Percentiles rank a stretch among this genome's conserved stretches.
phyloP scores from a whole-genome alignment of 2,113 vertebrate species.

The Notothenia coriiceps region DNA sequence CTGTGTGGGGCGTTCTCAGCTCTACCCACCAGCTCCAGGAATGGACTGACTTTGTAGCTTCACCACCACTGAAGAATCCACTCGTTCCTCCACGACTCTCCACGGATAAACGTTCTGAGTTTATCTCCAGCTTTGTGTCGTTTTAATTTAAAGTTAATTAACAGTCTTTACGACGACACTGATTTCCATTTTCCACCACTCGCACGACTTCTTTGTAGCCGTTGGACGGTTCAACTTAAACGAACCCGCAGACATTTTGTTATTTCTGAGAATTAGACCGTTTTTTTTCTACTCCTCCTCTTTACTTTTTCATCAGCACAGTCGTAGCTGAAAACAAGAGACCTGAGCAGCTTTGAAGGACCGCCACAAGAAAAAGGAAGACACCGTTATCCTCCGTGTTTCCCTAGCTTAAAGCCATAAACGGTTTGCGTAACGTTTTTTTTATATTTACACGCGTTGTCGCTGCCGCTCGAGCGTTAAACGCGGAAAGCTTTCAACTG shows the following conservation, averaged over 20 bases:
- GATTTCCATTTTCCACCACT: background rate
- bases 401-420: constrained; percentile 12
- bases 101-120: constrained; percentile 28
- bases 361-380: constrained; percentile 12
- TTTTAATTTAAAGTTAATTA: constrained; percentile 7
- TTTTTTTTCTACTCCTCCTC: background rate
- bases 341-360: constrained; percentile 1
- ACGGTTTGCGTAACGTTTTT: constrained; percentile 17
- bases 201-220: constrained; percentile 33
- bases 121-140: constrained; percentile 21
- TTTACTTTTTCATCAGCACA: constrained; percentile 27
- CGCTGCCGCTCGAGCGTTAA: constrained; percentile 42
- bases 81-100: constrained; percentile 17
- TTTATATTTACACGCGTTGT: constrained; percentile 50
- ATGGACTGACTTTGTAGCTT: constrained; percentile 58
- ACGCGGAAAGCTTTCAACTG: constrained; percentile 54
- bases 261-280: constrained; percentile 53
- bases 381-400: constrained; percentile 1
- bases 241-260: constrained; percentile 76
- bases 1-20: constrained; percentile 71
- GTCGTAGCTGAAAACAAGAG: constrained; percentile 11
- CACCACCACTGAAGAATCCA: constrained; percentile 33
- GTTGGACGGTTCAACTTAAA: constrained; percentile 56
- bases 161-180: constrained; percentile 3
- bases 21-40: constrained; percentile 43